phyloP scores from a whole-genome alignment of 2,113 vertebrate species.

The Sula dactylatra region DNA sequence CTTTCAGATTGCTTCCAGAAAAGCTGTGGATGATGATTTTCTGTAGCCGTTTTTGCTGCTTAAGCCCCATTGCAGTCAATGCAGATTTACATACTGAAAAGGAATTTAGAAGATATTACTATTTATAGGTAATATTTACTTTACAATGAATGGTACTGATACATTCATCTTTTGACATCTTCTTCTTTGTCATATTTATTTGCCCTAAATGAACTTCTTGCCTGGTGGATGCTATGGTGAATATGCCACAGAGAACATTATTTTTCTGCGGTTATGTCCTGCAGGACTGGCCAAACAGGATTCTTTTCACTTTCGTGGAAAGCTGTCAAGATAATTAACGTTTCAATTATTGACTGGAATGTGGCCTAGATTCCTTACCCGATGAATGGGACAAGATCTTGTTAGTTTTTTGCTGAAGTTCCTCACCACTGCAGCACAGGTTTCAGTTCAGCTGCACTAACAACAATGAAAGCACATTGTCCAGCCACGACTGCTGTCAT shows the following conservation, averaged over 20 bases:
- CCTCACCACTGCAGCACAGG: neutral
- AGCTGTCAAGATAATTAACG: slow-evolving; percentile 41
- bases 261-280: neutral
- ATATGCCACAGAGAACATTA: neutral
- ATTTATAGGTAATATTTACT: neutral
- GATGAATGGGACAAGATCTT: neutral
- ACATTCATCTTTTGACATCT: neutral
- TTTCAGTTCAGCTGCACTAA: neutral
- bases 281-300: slow-evolving; percentile 6
- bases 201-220: neutral
- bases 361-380: slow-evolving; percentile 1
- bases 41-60: neutral
- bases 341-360: slow-evolving; percentile 44
- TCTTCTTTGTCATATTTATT: neutral
- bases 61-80: neutral
- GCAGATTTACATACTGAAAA: neutral
- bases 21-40: neutral
- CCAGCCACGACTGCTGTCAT: neutral
- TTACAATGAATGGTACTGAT: neutral
- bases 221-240: neutral
- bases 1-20: neutral
- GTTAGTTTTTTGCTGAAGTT: neutral
- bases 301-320: slow-evolving; percentile 17
- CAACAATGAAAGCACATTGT: neutral
- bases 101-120: neutral